Base-by-base conservation (phyloP, 2,888 invertebrate species). In the Galerucella pusilla region DNA sequence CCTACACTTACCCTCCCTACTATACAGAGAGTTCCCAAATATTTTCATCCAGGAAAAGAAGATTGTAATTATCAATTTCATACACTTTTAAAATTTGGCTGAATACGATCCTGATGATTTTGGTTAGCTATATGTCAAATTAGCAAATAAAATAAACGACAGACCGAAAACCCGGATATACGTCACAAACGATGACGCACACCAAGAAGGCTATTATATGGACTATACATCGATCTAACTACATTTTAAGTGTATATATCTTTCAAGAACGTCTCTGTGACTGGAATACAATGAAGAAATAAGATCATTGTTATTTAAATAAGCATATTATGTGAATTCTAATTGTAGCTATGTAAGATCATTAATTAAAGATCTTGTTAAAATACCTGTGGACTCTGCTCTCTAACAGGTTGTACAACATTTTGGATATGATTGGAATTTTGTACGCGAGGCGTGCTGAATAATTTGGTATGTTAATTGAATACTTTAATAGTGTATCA, bases 391-490 rank as follows among this genome's bases (percentile, higher is more conserved):
- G 54, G 54, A 54, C 5, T 14, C 14, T 52, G 52, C 52, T 54
- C 49, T 12, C 4, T 14, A 61, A 61, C 61, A 61, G 35, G 28
- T 35, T 35, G 61, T 61, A 35, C 61, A 14, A 61, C 61, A 61
- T 61, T 61, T 61, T 61, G 61, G 61, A 61, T n/a, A 61, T 61
- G 61, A 61, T 61, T 28, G 61, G 61, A 61, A 61, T 61, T 61
- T 61, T 35, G 12, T 61, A 28, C 12, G 35, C 25, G 12, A 28
- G 35, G 9, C 28, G 14, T 35, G 61, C 25, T 61, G 61, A 61
- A 61, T 61, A 61, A 61, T 61, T 28, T 54, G 54, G 54, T 54
- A 54, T 54, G 54, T 54, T 54, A 54, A 54, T 54, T 54, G n/a
- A n/a, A 54, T 11, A 54, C 54, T 54, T 0, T 54, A n/a, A 54